Evolutionary conservation across 92 coral and sea anemone species (phyloP).

Genomic region (Heteractis magnifica): DNA sequence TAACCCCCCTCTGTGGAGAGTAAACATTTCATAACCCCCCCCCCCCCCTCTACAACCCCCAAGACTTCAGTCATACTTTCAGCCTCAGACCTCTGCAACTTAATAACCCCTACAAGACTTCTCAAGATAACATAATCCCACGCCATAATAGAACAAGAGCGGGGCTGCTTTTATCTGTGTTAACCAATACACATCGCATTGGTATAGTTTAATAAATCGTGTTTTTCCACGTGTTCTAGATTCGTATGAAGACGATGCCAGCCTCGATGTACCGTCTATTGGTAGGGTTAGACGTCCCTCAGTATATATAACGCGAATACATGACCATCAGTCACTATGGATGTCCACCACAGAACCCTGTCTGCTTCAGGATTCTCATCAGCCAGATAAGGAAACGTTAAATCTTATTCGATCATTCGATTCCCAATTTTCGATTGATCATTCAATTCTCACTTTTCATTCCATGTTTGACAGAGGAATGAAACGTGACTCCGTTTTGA

Average conservation of each 20-base stretch:
- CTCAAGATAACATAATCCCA: too few relatives aligned
- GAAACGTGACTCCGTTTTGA: background rate
- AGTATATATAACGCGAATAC: slow-evolving; percentile 55
- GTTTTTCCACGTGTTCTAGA: slow-evolving; percentile 32
- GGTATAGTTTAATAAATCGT: background rate
- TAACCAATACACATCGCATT: too few relatives aligned
- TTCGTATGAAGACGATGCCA: slow-evolving; percentile 99
- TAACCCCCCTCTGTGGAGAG: too few relatives aligned
- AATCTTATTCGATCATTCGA: background rate
- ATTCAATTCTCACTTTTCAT: background rate
- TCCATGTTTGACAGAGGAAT: background rate
- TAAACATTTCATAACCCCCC: too few relatives aligned
- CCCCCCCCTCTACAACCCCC: too few relatives aligned
- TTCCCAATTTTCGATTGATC: background rate
- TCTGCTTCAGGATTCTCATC: background rate
- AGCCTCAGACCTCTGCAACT: too few relatives aligned
- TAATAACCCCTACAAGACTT: too few relatives aligned
- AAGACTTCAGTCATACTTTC: too few relatives aligned
- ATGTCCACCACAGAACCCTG: background rate
- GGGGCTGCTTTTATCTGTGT: too few relatives aligned
- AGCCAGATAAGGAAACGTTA: background rate
- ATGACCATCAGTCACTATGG: background rate
- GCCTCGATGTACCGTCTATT: slow-evolving; percentile 94
- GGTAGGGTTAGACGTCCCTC: slow-evolving; percentile 91
- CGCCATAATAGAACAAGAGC: too few relatives aligned